Evolutionary conservation across 2,888 invertebrate genomes (phyloP).

Genomic region (Ecliptopera silaceata): DNA sequence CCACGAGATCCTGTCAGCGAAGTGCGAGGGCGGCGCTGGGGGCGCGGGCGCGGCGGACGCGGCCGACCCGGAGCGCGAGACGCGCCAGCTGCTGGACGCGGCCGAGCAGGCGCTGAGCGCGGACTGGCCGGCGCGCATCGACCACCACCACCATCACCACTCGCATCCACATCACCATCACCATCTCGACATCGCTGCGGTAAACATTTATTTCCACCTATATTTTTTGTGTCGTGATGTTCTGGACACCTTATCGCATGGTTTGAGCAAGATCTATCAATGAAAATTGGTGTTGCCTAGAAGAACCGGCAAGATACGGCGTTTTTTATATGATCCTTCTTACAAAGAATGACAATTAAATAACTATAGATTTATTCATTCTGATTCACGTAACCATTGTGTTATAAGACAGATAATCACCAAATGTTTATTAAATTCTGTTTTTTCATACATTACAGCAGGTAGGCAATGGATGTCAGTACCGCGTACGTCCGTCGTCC

Average conservation of each 20-base stretch:
- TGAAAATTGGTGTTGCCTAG: too few species aligned
- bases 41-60: slow-evolving; percentile 33
- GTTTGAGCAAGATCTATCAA: too few species aligned
- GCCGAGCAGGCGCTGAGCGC: slow-evolving; percentile 71
- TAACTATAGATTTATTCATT: too few species aligned
- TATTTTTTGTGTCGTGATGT: too few species aligned
- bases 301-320: too few species aligned
- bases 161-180: slow-evolving; percentile 47
- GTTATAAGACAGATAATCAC: too few species aligned
- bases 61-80: slow-evolving; percentile 56
- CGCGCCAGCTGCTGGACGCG: slow-evolving; percentile 69
- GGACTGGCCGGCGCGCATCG: slow-evolving; percentile 61
- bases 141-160: slow-evolving; percentile 44
- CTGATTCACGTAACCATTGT: too few species aligned
- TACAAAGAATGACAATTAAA: too few species aligned
- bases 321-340: too few species aligned
- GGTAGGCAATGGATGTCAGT: slow-evolving; percentile 57
- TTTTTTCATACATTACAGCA: slow-evolving; percentile 29
- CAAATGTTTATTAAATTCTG: background rate
- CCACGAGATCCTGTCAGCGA: slow-evolving; percentile 74
- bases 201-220: too few species aligned
- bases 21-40: slow-evolving; percentile 48
- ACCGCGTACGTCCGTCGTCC: slow-evolving; percentile 59
- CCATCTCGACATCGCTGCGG: slow-evolving; percentile 50
- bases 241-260: too few species aligned